Evolutionary conservation across 2,113 vertebrate genomes (phyloP).

Genomic region (Tetrax tetrax): DNA sequence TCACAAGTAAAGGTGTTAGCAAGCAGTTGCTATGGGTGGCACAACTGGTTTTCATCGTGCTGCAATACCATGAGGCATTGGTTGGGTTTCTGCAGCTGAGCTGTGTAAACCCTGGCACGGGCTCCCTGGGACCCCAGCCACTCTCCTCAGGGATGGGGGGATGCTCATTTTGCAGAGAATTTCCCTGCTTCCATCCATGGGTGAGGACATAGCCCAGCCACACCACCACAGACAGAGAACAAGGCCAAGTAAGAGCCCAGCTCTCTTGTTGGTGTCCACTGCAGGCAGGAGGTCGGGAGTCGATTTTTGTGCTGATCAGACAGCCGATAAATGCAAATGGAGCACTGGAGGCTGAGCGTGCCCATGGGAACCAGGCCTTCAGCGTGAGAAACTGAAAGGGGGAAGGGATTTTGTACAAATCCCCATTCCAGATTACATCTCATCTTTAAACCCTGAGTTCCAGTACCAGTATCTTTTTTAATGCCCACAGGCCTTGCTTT

Average conservation of each 20-base stretch:
- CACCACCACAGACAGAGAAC: not conserved
- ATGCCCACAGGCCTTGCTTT: constrained; percentile 41
- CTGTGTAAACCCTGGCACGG: not conserved
- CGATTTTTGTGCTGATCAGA: not conserved
- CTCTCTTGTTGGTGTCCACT: not conserved
- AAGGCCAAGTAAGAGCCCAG: not conserved
- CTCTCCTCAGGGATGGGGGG: not conserved
- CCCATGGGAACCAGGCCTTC: not conserved
- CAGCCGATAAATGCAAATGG: not conserved
- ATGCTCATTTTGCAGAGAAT: not conserved
- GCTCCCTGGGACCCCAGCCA: not conserved
- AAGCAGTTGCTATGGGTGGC: not conserved
- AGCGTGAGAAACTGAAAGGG: not conserved
- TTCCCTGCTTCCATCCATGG: not conserved
- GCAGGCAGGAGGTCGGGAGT: not conserved
- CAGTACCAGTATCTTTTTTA: constrained; percentile 13
- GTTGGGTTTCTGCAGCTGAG: not conserved
- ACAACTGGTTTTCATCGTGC: not conserved
- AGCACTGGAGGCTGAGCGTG: not conserved
- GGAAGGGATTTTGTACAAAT: not conserved
- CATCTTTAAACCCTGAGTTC: not conserved
- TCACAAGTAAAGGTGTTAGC: not conserved
- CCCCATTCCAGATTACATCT: constrained; percentile 31
- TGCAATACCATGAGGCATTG: fast-evolving
- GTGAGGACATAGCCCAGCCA: not conserved